Conservation (phyloP, 1,140 invertebrate genomes). For the Drosophila biarmipes region DNA sequence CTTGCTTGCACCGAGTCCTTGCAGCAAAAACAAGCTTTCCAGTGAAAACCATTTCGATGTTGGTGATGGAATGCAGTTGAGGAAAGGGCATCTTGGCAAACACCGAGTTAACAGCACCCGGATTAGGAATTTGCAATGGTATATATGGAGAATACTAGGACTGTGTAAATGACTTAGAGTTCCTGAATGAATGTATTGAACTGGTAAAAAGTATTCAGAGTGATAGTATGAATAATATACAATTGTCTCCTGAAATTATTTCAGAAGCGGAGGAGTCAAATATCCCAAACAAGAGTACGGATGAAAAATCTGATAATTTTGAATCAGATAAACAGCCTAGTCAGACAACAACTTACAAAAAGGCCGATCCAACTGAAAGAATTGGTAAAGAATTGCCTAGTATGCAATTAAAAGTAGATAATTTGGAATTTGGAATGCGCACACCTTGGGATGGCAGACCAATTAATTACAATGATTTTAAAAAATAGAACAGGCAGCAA, state of each 20-base stretch:
- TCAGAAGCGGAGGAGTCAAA: conserved; percentile 3
- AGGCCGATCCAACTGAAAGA: conserved; percentile 7
- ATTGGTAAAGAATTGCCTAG: conserved; percentile 8
- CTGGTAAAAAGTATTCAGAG: conserved; percentile 6
- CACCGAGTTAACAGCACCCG: too few relatives aligned
- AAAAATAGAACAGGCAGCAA: background rate
- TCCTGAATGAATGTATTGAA: conserved; percentile 6
- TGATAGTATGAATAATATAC: too few relatives aligned
- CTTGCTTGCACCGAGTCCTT: too few relatives aligned
- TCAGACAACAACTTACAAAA: conserved; percentile 6
- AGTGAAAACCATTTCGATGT: conserved; percentile 1
- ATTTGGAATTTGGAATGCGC: conserved; percentile 8
- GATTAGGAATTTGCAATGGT: too few relatives aligned
- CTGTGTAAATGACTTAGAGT: background rate
- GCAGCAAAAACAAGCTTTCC: too few relatives aligned
- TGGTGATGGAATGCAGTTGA: too few relatives aligned
- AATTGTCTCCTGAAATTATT: too few relatives aligned
- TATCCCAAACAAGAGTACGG: conserved; percentile 7
- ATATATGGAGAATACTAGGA: conserved; percentile 12
- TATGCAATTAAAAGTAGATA: conserved; percentile 8
- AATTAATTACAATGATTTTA: conserved; percentile 11
- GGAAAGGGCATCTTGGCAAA: too few relatives aligned
- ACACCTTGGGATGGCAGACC: background rate
- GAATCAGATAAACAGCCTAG: conserved; percentile 25
- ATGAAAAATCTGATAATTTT: conserved; percentile 12